phyloP scores from a whole-genome alignment of 1,140 invertebrate genomes.

The Chymomyza costata region DNA sequence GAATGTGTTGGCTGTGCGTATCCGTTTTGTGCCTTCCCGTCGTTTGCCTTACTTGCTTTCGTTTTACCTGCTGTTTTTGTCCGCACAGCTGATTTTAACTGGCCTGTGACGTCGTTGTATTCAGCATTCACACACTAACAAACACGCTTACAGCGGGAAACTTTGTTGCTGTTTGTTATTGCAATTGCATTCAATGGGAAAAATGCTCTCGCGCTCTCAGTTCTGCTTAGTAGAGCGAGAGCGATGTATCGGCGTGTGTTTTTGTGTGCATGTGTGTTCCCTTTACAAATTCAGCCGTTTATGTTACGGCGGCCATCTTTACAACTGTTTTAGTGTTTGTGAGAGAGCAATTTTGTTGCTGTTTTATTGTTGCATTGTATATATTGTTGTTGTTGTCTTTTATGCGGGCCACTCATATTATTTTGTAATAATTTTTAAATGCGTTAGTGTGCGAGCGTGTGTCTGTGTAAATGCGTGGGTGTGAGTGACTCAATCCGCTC shows the following conservation, averaged over 20 bases:
- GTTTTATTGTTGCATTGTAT: too few species aligned
- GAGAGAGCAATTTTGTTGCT: slow-evolving; percentile 3
- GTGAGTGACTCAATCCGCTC: slow-evolving; percentile 30
- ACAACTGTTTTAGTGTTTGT: slow-evolving; percentile 41
- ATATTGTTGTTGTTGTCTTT: slow-evolving; percentile 25
- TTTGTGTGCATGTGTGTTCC: slow-evolving; percentile 28
- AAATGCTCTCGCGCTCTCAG: slow-evolving; percentile 30
- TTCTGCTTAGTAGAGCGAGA: slow-evolving; percentile 6
- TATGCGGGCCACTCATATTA: slow-evolving; percentile 22
- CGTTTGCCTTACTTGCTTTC: slow-evolving; percentile 5
- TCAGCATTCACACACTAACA: slow-evolving; percentile 30
- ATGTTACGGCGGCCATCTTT: slow-evolving; percentile 65
- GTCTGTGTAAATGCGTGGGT: slow-evolving; percentile 5
- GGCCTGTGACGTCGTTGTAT: slow-evolving; percentile 48
- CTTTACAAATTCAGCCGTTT: slow-evolving; percentile 61
- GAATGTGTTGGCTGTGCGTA: slow-evolving; percentile 36
- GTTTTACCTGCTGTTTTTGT: slow-evolving; percentile 48
- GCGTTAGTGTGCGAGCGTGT: slow-evolving; percentile 10
- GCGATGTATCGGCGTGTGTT: slow-evolving; percentile 7
- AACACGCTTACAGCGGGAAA: not conserved
- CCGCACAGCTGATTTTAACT: slow-evolving; percentile 55
- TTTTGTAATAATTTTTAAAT: slow-evolving; percentile 57
- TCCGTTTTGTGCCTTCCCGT: not conserved
- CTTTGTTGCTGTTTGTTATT: slow-evolving; percentile 28
- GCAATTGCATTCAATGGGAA: slow-evolving; percentile 63